phyloP scores from a whole-genome alignment of 1,140 invertebrate species.

The Antheraea mylitta region DNA sequence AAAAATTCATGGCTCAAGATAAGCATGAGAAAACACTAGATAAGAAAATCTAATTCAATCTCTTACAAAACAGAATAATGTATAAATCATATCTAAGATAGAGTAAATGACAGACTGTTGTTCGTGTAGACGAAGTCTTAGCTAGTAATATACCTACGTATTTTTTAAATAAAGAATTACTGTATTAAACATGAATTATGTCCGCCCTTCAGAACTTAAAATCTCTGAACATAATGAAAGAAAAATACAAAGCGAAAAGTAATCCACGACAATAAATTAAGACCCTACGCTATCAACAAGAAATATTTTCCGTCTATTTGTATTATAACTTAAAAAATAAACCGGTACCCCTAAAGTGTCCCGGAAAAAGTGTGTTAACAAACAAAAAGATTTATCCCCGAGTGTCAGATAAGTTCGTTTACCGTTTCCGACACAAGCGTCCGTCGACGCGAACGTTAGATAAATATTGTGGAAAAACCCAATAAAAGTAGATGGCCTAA shows the following conservation, averaged over 20 bases:
- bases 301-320: background rate
- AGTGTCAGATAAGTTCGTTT: constrained; percentile 62
- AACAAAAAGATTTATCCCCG: constrained; percentile 71
- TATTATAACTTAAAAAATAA: constrained; percentile 13
- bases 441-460: constrained; percentile 47
- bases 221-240: background rate
- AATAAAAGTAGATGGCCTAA: constrained; percentile 76
- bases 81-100: too few relatives aligned
- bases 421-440: constrained; percentile 29
- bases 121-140: too few relatives aligned
- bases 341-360: constrained; percentile 6
- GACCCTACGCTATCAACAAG: constrained; percentile 21
- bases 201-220: background rate
- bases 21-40: too few relatives aligned
- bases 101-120: too few relatives aligned
- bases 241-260: constrained; percentile 1
- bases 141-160: too few relatives aligned
- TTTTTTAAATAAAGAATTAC: too few relatives aligned
- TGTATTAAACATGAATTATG: too few relatives aligned
- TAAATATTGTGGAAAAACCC: constrained; percentile 71
- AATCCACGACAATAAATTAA: constrained; percentile 24
- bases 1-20: too few relatives aligned
- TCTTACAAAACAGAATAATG: too few relatives aligned
- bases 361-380: constrained; percentile 68
- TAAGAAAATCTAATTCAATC: too few relatives aligned